A percentile compares a stretch with the other conserved stretches of the same genome.
These are phyloP conservation scores for Dicycla oo DNA, from an alignment of 2,888 invertebrate genomes.

Conservation along the genomic window DNA sequence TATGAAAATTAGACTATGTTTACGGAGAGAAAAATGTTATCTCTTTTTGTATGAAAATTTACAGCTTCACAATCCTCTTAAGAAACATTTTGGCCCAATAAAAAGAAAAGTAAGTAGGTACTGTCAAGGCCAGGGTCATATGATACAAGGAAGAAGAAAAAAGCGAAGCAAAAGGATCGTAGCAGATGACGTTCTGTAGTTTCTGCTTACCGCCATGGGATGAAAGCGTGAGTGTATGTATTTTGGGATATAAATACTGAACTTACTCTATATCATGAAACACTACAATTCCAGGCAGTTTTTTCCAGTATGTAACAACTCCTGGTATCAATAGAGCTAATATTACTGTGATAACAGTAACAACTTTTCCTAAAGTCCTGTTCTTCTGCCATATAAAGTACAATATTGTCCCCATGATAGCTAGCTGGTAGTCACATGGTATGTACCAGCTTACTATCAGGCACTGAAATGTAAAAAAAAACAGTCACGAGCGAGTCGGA, in stretches of 20 bases:
- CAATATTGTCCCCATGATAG: conserved; percentile 45
- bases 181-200: background rate
- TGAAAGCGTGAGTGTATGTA: background rate
- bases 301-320: conserved; percentile 38
- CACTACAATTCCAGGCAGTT: conserved; percentile 29
- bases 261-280: conserved; percentile 46
- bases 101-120: background rate
- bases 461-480: conserved; percentile 37
- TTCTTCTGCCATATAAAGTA: conserved; percentile 37
- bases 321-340: conserved; percentile 34
- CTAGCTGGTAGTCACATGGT: conserved; percentile 52
- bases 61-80: no score
- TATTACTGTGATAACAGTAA: background rate
- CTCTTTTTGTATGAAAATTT: no score
- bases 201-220: no score
- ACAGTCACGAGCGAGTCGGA: no score
- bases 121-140: background rate
- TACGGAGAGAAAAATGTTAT: no score
- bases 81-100: no score
- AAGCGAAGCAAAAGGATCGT: background rate
- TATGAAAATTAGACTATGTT: no score
- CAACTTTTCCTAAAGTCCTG: background rate
- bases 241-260: background rate
- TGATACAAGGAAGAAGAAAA: background rate
- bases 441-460: conserved; percentile 48